Evolutionary conservation across 2,113 vertebrate genomes (phyloP).

Genomic region (Xenopus laevis): DNA sequence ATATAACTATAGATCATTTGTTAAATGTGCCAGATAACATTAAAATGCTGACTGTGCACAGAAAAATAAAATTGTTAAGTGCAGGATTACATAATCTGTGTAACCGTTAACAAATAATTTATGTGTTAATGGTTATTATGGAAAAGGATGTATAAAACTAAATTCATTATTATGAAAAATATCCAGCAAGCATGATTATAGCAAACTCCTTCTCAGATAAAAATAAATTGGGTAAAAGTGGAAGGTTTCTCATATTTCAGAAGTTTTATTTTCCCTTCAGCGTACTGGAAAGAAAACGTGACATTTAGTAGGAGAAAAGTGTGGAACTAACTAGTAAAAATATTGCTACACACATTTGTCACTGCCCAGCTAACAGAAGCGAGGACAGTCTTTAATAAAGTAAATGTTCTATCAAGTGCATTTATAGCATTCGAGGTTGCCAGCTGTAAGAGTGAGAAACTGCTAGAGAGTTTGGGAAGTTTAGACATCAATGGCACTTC

Average conservation of each 20-base stretch:
- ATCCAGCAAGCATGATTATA: too few species aligned
- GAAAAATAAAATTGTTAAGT: too few species aligned
- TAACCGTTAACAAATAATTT: too few species aligned
- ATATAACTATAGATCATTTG: too few species aligned
- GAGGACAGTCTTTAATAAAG: constrained; percentile 28
- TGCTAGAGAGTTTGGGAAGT: constrained; percentile 17
- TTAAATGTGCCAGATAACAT: too few species aligned
- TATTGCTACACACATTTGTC: constrained; percentile 25
- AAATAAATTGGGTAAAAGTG: constrained; percentile 12
- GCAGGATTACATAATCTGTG: too few species aligned
- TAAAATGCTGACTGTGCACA: too few species aligned
- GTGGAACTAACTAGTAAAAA: constrained; percentile 16
- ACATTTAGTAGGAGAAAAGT: constrained; percentile 13
- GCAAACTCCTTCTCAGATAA: neutral
- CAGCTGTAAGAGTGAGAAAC: constrained; percentile 32
- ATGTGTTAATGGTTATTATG: too few species aligned
- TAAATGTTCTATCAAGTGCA: constrained; percentile 19
- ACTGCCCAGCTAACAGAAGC: constrained; percentile 11
- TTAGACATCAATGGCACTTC: constrained; percentile 32
- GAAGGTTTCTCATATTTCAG: neutral
- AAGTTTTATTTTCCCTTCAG: neutral
- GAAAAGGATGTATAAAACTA: too few species aligned
- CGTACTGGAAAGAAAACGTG: neutral
- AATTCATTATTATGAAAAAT: too few species aligned
- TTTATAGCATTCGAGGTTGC: constrained; percentile 26